Base-by-base conservation (phyloP, 2,113 vertebrate species). In the Thinocorus orbignyianus region DNA sequence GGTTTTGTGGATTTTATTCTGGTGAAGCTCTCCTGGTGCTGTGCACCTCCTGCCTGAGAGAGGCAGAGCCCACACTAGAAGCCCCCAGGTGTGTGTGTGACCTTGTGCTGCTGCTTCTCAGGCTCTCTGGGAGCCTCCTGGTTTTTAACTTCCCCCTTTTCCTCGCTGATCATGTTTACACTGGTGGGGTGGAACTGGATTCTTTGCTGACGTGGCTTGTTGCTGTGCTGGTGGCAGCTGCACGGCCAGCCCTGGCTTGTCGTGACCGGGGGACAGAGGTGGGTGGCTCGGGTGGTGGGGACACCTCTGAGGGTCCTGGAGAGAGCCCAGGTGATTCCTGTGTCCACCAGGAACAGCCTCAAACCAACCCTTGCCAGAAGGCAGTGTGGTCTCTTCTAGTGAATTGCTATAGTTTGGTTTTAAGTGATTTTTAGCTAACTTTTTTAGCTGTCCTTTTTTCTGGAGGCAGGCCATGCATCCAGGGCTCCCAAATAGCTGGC, bases 401-500 rank as follows among this genome's bases (percentile, higher is more conserved):
- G 6, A 77, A 33, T 17, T 74, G 3, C 5, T 92, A 82, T 78
- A 44, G 23, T 6, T 82, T 58, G 35, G 26, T 14, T 95, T 86
- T 70, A 77, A 73, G 30, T 70, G 51, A 66, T 6, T 89, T 89
- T 84, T 81, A 91, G 51, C 10, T 48, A 7, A 49, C 18, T 33
- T 25, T 13, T 25, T 10, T 8, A 17, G 25, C 39, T 23, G 20
- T 26, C 42, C 24, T 23, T 51, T 39, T 37, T 42, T 31, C 51
- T 0, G 0, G 51, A 41, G n/a, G 19, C n/a, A 9, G 25, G 49
- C 37, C n/a, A 4, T 2, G 1, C 0, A 6, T 16, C 46, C 3
- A 5, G 44, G 44, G 49, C n/a, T 25, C 54, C 54, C 1, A 0
- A 11, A 30, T 13, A 54, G n/a, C 26, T 25, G 1, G 9, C 17